A percentile compares a stretch with the other conserved stretches of the same genome.
These are phyloP conservation scores for Sphaeridia pumilis DNA, from an alignment of 2,888 invertebrate species.

Conservation along the genomic window DNA sequence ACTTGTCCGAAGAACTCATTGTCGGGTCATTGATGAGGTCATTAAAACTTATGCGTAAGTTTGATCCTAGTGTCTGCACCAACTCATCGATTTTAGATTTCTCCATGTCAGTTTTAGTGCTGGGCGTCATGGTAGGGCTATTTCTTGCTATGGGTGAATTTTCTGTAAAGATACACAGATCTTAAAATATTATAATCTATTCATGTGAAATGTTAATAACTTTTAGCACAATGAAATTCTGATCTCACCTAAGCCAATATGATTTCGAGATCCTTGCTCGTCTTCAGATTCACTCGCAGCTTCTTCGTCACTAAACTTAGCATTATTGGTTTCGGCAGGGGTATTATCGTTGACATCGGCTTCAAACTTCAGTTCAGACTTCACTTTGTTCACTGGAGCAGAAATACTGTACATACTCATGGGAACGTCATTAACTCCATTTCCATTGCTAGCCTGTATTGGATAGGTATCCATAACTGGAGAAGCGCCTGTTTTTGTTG, in stretches of 20 bases:
- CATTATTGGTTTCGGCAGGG: too few species aligned
- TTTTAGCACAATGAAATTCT: not conserved
- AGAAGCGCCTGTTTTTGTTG: not conserved
- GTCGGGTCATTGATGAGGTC: constrained; percentile 22
- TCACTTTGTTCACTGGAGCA: too few species aligned
- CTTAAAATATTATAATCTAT: too few species aligned
- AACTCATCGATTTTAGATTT: constrained; percentile 30
- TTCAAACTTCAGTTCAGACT: too few species aligned
- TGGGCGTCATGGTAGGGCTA: constrained; percentile 28
- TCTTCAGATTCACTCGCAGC: constrained; percentile 65
- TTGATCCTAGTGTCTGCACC: constrained; percentile 26
- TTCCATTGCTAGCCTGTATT: not conserved
- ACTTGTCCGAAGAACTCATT: constrained; percentile 17
- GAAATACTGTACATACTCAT: too few species aligned
- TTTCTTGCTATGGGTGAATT: constrained; percentile 19
- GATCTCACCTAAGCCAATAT: not conserved
- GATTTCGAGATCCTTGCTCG: constrained; percentile 44
- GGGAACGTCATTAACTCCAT: not conserved
- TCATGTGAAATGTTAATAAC: too few species aligned
- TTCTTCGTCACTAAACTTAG: constrained; percentile 72
- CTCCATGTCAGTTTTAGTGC: constrained; percentile 28
- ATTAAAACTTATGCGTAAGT: constrained; percentile 29
- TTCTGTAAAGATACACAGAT: not conserved
- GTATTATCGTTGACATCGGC: too few species aligned
- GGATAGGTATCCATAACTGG: not conserved